phyloP scores from a whole-genome alignment of 2,113 vertebrate species.

The Mesoclemmys tuberculata region DNA sequence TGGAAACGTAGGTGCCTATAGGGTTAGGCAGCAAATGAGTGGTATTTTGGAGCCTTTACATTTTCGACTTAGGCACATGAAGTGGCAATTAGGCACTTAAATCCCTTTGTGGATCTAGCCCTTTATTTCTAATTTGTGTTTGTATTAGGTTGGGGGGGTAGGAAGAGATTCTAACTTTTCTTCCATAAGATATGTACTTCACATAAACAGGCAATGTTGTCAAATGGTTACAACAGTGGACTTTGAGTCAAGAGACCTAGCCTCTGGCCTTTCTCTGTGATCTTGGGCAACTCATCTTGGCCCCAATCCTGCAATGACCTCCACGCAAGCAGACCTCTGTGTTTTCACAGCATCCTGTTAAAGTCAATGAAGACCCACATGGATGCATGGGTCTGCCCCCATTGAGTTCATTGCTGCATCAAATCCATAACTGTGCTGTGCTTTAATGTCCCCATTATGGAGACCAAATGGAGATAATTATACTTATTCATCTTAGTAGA shows the following conservation, averaged over 20 bases:
- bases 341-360: background rate
- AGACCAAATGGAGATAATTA: background rate
- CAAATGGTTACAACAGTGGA: background rate
- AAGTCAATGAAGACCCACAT: background rate
- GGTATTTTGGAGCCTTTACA: background rate
- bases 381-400: background rate
- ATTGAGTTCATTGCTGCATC: background rate
- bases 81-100: background rate
- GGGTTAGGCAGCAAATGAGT: background rate
- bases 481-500: background rate
- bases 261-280: background rate
- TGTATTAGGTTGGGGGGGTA: background rate
- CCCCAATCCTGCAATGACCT: background rate
- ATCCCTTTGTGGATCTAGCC: background rate
- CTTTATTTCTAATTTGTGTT: background rate
- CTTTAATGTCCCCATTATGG: background rate
- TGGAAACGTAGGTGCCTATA: background rate
- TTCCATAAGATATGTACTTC: background rate
- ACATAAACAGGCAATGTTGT: background rate
- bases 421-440: background rate
- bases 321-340: background rate
- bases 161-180: background rate
- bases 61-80: background rate
- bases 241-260: background rate
- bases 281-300: background rate